phyloP scores from a whole-genome alignment of 1,140 invertebrate genomes.

The Ips nitidus region DNA sequence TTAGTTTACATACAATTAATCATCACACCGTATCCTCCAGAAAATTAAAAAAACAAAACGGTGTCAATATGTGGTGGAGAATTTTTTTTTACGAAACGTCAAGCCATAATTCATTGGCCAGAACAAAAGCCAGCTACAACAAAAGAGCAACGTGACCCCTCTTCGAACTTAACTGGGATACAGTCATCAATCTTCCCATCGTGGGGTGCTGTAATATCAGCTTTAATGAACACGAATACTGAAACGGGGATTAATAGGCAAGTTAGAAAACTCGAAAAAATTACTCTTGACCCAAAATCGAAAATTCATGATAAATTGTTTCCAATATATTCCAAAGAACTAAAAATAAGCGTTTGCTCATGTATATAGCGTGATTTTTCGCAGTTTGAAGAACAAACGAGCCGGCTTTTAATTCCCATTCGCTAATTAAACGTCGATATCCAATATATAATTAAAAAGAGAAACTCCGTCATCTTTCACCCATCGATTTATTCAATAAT shows the following conservation, averaged over 20 bases:
- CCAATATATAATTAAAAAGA: constrained; percentile 12
- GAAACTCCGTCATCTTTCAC: constrained; percentile 9
- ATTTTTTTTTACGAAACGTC: background rate
- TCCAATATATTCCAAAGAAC: too few relatives aligned
- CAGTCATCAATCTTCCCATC: constrained; percentile 1
- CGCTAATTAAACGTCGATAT: constrained; percentile 1
- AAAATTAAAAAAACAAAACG: too few relatives aligned
- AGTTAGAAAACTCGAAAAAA: background rate
- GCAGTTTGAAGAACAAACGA: background rate
- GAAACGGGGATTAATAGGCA: background rate
- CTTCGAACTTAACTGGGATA: background rate
- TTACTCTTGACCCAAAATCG: too few relatives aligned
- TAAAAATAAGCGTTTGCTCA: too few relatives aligned
- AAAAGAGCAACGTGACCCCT: background rate
- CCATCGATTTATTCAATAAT: background rate
- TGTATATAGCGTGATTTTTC: background rate
- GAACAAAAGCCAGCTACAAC: background rate
- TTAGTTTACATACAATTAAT: too few relatives aligned
- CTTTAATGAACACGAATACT: background rate
- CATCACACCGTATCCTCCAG: too few relatives aligned
- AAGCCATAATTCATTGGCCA: background rate
- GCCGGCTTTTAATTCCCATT: background rate
- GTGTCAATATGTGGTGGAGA: too few relatives aligned
- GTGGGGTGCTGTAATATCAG: background rate
- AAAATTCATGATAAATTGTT: too few relatives aligned